These are phyloP conservation scores for Pachycephala philippinensis DNA, from an alignment of 2,113 vertebrate genomes.

Conservation along the genomic window DNA sequence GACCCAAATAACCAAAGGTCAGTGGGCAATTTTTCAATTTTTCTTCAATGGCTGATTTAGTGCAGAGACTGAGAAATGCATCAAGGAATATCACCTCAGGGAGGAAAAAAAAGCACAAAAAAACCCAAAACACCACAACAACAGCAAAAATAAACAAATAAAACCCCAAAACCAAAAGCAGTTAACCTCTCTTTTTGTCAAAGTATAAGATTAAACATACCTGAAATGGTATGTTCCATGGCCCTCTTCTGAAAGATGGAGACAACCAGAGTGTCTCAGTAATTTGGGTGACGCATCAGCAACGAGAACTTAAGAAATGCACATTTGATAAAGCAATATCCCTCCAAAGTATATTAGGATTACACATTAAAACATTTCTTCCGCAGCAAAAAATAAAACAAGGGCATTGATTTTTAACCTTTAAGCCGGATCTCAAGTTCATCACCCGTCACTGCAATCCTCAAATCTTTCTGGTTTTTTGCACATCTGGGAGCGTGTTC, in stretches of 20 bases:
- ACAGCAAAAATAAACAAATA: background rate
- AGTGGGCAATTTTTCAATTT: background rate
- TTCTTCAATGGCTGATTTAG: background rate
- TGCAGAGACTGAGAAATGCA: background rate
- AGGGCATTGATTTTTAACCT: background rate
- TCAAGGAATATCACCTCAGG: background rate
- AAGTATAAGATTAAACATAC: background rate
- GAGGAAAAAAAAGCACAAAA: background rate
- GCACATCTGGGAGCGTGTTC: background rate
- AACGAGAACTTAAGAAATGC: slow-evolving; percentile 4
- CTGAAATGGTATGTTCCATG: background rate
- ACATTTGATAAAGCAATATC: background rate
- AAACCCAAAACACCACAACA: no score
- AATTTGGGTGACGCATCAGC: background rate
- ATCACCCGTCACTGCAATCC: background rate
- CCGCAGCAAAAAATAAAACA: background rate
- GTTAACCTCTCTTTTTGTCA: background rate
- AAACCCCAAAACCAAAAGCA: background rate
- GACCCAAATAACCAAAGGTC: background rate
- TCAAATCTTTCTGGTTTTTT: background rate
- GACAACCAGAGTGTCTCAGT: background rate
- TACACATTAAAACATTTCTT: background rate
- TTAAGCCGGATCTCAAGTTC: background rate
- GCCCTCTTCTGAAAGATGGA: background rate
- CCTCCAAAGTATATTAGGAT: background rate